Evolutionary conservation across 2,113 vertebrate species (phyloP).

Genomic region (Pterocles orientalis): DNA sequence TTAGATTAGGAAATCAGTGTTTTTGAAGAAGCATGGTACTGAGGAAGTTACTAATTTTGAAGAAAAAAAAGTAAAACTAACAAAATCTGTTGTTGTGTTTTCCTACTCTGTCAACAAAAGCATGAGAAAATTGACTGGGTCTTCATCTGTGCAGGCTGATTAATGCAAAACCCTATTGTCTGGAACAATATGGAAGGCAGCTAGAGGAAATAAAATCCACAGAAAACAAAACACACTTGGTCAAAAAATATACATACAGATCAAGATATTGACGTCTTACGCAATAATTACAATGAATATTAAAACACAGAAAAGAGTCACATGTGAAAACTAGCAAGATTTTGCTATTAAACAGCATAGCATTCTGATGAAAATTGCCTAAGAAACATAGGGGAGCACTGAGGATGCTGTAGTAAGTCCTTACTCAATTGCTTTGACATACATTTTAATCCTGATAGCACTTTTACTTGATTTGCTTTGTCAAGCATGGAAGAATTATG

Average conservation of each 20-base stretch:
- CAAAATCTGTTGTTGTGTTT: constrained; percentile 26
- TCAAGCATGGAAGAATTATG: background rate
- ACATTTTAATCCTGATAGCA: background rate
- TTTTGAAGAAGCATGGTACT: background rate
- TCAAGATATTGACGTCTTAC: constrained; percentile 32
- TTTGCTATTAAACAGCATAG: background rate
- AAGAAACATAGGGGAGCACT: background rate
- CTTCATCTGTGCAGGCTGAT: constrained; percentile 68
- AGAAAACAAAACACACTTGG: constrained; percentile 56
- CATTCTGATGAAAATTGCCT: background rate
- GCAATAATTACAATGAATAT: constrained; percentile 42
- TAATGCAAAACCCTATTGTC: constrained; percentile 77
- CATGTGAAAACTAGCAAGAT: background rate
- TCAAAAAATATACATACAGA: constrained; percentile 43
- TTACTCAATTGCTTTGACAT: background rate
- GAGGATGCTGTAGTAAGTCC: background rate
- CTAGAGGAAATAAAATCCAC: constrained; percentile 78
- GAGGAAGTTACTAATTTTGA: background rate
- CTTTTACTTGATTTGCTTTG: background rate
- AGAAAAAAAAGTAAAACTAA: background rate
- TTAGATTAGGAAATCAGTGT: background rate
- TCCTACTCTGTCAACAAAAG: constrained; percentile 58
- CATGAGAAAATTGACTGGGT: constrained; percentile 66
- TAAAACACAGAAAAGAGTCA: constrained; percentile 9
- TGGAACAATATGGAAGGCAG: constrained; percentile 84